A percentile compares a stretch with the other conserved stretches of the same genome.
Conservation (phyloP, 2,888 invertebrate species). For the Argyresthia goedartella region DNA sequence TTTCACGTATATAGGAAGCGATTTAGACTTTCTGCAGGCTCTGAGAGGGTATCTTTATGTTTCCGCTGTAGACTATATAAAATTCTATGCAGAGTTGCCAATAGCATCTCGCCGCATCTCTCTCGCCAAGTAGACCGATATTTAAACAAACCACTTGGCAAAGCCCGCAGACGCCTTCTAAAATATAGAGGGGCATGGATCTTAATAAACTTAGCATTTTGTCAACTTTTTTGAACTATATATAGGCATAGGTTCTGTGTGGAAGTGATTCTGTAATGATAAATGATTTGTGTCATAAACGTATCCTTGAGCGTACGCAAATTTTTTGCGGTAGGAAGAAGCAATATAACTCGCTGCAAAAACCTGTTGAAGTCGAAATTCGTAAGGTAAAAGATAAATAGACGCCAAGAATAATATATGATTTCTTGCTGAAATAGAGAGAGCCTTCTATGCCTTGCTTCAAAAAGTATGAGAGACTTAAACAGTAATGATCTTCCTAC, state of each 20-base stretch:
- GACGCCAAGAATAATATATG: too few relatives aligned
- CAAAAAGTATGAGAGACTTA: too few relatives aligned
- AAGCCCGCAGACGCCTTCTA: constrained; percentile 27
- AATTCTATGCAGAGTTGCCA: constrained; percentile 26
- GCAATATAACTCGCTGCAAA: too few relatives aligned
- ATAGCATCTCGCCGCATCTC: constrained; percentile 21
- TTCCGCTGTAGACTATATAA: constrained; percentile 27
- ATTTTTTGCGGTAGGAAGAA: too few relatives aligned
- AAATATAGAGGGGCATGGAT: constrained; percentile 28
- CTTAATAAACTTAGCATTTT: constrained; percentile 34
- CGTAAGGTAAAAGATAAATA: too few relatives aligned
- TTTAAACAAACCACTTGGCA: constrained; percentile 61
- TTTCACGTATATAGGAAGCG: constrained; percentile 13
- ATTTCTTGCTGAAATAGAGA: too few relatives aligned
- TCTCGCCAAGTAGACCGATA: constrained; percentile 36
- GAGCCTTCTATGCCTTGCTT: too few relatives aligned
- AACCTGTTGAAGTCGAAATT: too few relatives aligned
- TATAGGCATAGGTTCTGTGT: background rate
- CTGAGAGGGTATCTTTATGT: constrained; percentile 24
- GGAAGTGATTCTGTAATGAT: background rate
- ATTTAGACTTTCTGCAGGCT: constrained; percentile 10
- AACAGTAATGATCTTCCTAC: background rate
- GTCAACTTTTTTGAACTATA: constrained; percentile 19
- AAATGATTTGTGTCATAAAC: too few relatives aligned
- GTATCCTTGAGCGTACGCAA: too few relatives aligned